These are phyloP conservation scores for Himalopsyche tibetana DNA, from an alignment of 2,888 invertebrate species.

Conservation along the genomic window DNA sequence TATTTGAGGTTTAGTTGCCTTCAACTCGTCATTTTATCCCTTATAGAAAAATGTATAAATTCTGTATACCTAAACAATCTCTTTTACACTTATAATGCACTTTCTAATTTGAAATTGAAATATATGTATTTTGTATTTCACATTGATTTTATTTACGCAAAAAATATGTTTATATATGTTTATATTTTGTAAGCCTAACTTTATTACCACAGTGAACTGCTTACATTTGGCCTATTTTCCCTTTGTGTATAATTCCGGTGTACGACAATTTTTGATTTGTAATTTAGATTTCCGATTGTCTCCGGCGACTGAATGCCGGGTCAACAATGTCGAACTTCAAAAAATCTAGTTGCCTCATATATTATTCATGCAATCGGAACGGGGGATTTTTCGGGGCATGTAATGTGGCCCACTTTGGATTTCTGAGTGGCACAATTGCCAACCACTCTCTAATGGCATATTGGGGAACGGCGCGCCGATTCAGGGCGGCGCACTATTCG, in stretches of 20 bases:
- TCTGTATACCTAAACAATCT: too few species aligned
- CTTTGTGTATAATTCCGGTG: conserved; percentile 23
- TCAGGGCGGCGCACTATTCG: conserved; percentile 29
- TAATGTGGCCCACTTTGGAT: conserved; percentile 44
- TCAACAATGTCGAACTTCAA: conserved; percentile 38
- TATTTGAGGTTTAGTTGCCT: too few species aligned
- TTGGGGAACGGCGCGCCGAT: conserved; percentile 47
- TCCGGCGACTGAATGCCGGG: background rate
- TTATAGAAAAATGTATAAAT: too few species aligned
- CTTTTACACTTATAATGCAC: too few species aligned
- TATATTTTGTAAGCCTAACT: too few species aligned
- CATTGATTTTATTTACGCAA: too few species aligned
- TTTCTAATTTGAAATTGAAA: too few species aligned
- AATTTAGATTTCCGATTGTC: conserved; percentile 42
- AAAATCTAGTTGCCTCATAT: conserved; percentile 40
- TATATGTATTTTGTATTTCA: too few species aligned
- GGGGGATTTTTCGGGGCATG: conserved; percentile 16
- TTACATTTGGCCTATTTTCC: background rate
- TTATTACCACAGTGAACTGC: too few species aligned
- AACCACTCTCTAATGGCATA: conserved; percentile 53
- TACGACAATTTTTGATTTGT: conserved; percentile 29
- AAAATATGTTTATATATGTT: too few species aligned
- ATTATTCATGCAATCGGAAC: conserved; percentile 38
- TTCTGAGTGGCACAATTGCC: conserved; percentile 53
- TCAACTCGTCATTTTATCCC: too few species aligned